A percentile compares a stretch with the other conserved stretches of the same genome.
Evolutionary conservation across 1,140 invertebrate species (phyloP).

Genomic region (Caenorhabditis inopinata): DNA sequence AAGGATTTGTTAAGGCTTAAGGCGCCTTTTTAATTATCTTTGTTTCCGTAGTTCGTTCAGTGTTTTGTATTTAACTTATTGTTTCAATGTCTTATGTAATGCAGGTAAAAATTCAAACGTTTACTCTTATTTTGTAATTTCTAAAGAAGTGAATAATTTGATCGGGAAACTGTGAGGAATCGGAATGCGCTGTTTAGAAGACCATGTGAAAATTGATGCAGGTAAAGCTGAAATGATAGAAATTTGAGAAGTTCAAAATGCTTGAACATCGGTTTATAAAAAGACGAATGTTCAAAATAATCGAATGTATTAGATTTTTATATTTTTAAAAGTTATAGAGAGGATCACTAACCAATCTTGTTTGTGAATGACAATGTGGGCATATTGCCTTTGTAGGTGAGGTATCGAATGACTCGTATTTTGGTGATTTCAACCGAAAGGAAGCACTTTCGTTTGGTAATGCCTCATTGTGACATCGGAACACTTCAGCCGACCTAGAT

Average conservation of each 20-base stretch:
- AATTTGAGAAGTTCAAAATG: no score
- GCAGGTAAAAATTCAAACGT: not conserved
- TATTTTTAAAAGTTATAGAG: not conserved
- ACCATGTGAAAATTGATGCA: constrained; percentile 9
- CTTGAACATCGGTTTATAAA: no score
- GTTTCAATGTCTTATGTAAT: constrained; percentile 1
- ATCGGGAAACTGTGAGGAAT: not conserved
- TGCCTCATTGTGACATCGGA: not conserved
- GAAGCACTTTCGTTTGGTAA: not conserved
- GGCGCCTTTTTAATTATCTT: not conserved
- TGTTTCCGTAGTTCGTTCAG: not conserved
- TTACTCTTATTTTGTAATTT: not conserved
- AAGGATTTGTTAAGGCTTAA: constrained; percentile 70
- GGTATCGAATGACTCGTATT: not conserved
- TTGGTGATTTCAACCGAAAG: not conserved
- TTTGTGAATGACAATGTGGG: not conserved
- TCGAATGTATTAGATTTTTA: no score
- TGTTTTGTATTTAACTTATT: not conserved
- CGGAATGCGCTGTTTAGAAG: not conserved
- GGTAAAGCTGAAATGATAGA: not conserved
- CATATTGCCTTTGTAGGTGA: not conserved
- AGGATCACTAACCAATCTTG: not conserved
- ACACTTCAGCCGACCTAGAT: not conserved
- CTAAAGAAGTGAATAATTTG: constrained; percentile 12
- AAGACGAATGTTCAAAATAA: no score